Percentiles rank a stretch among this genome's conserved stretches.
phyloP scores from a whole-genome alignment of 1,140 invertebrate genomes.

The Philaenus spumarius region DNA sequence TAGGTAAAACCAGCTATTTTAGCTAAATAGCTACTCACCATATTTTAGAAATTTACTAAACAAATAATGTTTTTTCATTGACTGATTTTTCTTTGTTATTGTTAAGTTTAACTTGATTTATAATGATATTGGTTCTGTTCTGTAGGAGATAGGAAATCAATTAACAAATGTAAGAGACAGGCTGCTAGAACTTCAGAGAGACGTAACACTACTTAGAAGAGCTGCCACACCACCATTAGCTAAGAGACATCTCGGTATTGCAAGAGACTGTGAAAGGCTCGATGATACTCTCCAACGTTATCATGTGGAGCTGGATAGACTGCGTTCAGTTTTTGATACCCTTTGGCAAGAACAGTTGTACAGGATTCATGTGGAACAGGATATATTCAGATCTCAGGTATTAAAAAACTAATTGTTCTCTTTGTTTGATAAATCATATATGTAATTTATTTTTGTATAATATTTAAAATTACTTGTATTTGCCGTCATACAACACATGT shows the following conservation, averaged over 20 bases:
- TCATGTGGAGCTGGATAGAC: conserved; percentile 54
- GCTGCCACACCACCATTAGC: conserved; percentile 51
- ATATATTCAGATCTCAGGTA: conserved; percentile 57
- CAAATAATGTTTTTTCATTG: no score
- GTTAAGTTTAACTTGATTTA: no score
- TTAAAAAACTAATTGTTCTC: no score
- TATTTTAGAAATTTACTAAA: no score
- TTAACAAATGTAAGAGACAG: conserved; percentile 55
- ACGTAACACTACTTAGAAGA: conserved; percentile 48
- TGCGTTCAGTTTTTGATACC: conserved; percentile 52
- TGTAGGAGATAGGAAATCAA: conserved; percentile 52
- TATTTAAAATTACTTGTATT: no score
- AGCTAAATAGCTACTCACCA: no score
- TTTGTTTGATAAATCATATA: no score
- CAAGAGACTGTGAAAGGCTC: conserved; percentile 51
- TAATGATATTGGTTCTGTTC: conserved; percentile 7
- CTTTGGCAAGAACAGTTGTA: conserved; percentile 64
- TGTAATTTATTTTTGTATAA: no score
- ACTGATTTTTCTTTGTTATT: no score
- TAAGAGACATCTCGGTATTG: conserved; percentile 49
- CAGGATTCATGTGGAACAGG: conserved; percentile 58
- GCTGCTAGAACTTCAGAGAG: conserved; percentile 53
- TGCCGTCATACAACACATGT: no score
- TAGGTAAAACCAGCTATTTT: no score
- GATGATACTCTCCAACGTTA: conserved; percentile 57